Base-by-base conservation (phyloP, 2,113 vertebrate species). In the Nerophis lumbriciformis region DNA sequence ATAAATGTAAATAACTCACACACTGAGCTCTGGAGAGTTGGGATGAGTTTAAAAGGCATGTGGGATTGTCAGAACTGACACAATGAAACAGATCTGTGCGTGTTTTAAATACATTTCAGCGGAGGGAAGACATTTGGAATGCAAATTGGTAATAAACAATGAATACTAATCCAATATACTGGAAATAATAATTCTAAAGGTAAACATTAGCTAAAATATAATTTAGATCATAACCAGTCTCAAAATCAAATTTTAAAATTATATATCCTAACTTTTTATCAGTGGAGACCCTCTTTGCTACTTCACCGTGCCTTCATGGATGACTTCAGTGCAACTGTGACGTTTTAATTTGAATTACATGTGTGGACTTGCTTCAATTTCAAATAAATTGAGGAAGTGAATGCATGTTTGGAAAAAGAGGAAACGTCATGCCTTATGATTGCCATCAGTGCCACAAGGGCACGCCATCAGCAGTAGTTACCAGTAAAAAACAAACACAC, bases 311-410 rank as follows among this genome's bases (percentile, higher is more conserved):
- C 37, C 57, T 39, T 69, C 44, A 57, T 65, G 57, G 52, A 19
- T 68, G 51, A 62, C 13, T 66, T 63, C 6, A 13, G 48, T 58
- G 58, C 51, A 75, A 70, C 61, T 48, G 66, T 52, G 21, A 45
- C 60, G 53, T 73, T 28, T 64, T 78, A 63, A 78, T 76, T 72
- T 71, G 48, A 75, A 65, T 48, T 66, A 74, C 62, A 72, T 77
- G 72, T 66, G 37, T 68, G 35, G 71, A 59, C 52, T 59, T 55
- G 15, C 65, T 19, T 66, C 45, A 53, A 59, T 67, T 53, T 64
- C 48, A 66, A 63, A 69, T 68, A 8, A 64, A 28, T 58, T 6
- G 6, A 59, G 15, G 14, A 68, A 63, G 62, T 66, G n/a, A 66
- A 69, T 54, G 45, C 48, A 55, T 70, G 49, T 76, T 39, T 63